Base-by-base conservation (phyloP, 2,113 vertebrate genomes). In the Menura novaehollandiae region DNA sequence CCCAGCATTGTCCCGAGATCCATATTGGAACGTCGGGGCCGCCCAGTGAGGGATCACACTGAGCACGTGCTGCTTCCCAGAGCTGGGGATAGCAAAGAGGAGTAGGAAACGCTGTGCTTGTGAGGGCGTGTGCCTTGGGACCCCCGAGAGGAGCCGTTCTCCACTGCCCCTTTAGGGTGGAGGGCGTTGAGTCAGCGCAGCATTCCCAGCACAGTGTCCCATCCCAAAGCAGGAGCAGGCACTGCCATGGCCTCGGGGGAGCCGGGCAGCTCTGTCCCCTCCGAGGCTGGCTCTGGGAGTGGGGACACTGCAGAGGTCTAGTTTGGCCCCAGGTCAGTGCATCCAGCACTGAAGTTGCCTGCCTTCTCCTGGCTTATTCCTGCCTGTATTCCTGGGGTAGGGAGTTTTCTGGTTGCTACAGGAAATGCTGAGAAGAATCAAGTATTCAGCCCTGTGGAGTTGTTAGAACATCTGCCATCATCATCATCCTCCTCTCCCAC, bases 31-130 rank as follows among this genome's bases (percentile, higher is more conserved):
- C 47, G 64, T 41, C 1, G 10, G 71, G 51, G 75, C 67, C 77
- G 68, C 59, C 1, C 2, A 13, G 39, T 8, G 76, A 76, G 78
- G 2, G 82, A 66, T 33, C 4, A 10, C 82, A 21, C 74, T 90
- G 88, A 88, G 76, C 32, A 63, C 14, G 3, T 91, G 96, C 95
- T 93, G 95, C 90, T 93, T 77, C 41, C 90, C 88, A 75, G 93
- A 91, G 93, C 93, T 93, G 90, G 85, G 66, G 82, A 72, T 76
- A 91, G 91, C 51, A 7, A 37, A 68, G 82, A 88, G 79, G 67
- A 69, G 85, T 16, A 77, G 88, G 88, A 77, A 66, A 62, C 0
- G 6, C 74, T 92, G 80, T 78, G 86, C 63, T 83, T 68, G 44
- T 47, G 90, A 83, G 82, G 82, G 49, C 1, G 2, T 52, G 83